Percentiles rank a stretch among this genome's conserved stretches.
Conservation (phyloP, 2,797 vertebrate genomes). For the Borostomias antarcticus region DNA sequence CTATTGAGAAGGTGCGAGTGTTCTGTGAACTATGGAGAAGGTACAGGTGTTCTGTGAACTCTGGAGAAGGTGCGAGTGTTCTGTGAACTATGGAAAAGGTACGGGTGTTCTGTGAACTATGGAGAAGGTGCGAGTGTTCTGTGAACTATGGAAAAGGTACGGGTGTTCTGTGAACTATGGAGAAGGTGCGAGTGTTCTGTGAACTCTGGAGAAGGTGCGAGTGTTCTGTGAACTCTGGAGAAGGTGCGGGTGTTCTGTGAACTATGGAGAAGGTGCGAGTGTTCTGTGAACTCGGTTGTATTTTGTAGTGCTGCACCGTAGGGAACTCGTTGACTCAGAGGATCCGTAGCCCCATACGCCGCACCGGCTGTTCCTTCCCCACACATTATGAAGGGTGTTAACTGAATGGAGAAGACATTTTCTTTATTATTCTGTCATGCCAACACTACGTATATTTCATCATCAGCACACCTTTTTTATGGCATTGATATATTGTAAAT, state of each 20-base stretch:
- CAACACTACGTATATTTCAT: background rate
- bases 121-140: slow-evolving; percentile 84
- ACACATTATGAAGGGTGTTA: slow-evolving; percentile 50
- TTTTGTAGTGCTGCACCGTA: background rate
- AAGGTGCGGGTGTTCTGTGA: slow-evolving; percentile 77
- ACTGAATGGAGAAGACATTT: slow-evolving; percentile 34
- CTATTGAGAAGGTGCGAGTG: slow-evolving; percentile 86
- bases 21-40: slow-evolving; percentile 82
- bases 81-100: slow-evolving; percentile 86
- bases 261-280: no score
- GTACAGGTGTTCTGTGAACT: slow-evolving; percentile 58
- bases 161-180: slow-evolving; percentile 61
- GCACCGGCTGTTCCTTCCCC: slow-evolving; percentile 48
- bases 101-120: slow-evolving; percentile 49
- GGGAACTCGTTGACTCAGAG: background rate
- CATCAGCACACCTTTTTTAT: background rate
- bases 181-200: slow-evolving; percentile 81
- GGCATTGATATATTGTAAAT: background rate
- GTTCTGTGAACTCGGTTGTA: background rate
- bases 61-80: slow-evolving; percentile 88
- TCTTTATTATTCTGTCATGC: slow-evolving; percentile 17
- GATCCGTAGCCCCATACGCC: slow-evolving; percentile 47
- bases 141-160: slow-evolving; percentile 86
- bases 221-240: slow-evolving; percentile 72
- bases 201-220: slow-evolving; percentile 88